These are phyloP conservation scores for Cnemophilus loriae DNA, from an alignment of 2,113 vertebrate species.

Conservation along the genomic window DNA sequence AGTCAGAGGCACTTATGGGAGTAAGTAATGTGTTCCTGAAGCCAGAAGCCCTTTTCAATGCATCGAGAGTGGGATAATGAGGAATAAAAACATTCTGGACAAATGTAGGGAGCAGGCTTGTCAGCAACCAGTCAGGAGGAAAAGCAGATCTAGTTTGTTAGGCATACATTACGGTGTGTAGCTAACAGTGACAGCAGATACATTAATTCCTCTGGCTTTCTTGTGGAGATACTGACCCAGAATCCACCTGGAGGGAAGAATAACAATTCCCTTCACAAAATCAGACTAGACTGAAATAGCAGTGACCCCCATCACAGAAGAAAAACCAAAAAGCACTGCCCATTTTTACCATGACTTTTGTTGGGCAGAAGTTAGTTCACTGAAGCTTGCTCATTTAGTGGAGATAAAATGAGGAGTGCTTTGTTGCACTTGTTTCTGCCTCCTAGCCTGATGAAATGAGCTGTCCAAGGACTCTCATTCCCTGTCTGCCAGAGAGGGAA, in stretches of 20 bases:
- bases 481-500: not conserved
- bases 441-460: not conserved
- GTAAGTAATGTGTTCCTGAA: not conserved
- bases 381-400: not conserved
- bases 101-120: not conserved
- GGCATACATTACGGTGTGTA: not conserved
- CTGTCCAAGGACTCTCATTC: not conserved
- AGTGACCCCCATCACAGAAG: accelerated
- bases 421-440: not conserved
- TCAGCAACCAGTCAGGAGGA: not conserved
- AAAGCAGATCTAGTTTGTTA: not conserved
- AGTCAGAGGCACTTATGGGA: no score
- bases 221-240: not conserved
- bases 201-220: not conserved
- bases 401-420: constrained; percentile 1
- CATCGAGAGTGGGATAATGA: not conserved
- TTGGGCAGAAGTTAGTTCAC: not conserved
- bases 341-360: not conserved
- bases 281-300: not conserved
- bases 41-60: not conserved
- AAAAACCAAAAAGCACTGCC: not conserved
- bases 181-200: not conserved
- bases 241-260: not conserved
- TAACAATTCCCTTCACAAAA: not conserved
- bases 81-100: not conserved